Evolutionary conservation across 2,888 invertebrate species (phyloP), one percentile per base, ranked within the genome.

Genomic region (Exephanes ischioxanthus): DNA sequence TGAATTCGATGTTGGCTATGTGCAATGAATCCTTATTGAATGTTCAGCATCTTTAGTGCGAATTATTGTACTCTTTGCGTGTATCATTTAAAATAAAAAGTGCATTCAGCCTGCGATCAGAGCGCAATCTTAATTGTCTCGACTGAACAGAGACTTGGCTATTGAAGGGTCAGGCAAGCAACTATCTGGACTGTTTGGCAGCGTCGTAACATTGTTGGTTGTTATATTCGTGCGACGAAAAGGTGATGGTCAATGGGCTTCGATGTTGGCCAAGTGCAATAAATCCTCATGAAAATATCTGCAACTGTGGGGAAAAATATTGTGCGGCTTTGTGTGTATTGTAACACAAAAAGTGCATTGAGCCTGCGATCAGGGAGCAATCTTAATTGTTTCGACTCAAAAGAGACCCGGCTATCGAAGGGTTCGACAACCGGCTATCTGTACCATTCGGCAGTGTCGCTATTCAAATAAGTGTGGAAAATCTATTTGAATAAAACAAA

Each of bases 231-330:
- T 71, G 37, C 67, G 71, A 73, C 30, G 37, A 66, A 80, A 79
- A 26, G 61, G 53, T 63, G 51, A 73, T 77, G 83, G 41, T 68
- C 80, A 72, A 83, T 80, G 76, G 71, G 76, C 76, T 68, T 82
- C 51, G 45, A 76, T 41, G 48, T 82, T 85, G 85, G 85, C 81
- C 30, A 26, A 55, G 78, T 58, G 85, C 26, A 26, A 26, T 26
- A 26, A 26, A 26, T 2, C 1, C 26, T 26, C 3, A n/a, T 26
- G 26, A 26, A 58, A 61, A 77, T 79, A 79, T 70, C 26, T 11
- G 1, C 58, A 53, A 78, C 48, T 26, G 33, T 19, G 41, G 33
- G 33, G 51, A 5, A 58, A 66, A 33, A 66, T 66, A 63, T 51
- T 53, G 51, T 37, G 4, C 19, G 66, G 19, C 51, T 51, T 76